Percentiles rank a stretch among this genome's conserved stretches.
These are phyloP conservation scores for Phymanthus crucifer DNA, from an alignment of 92 coral and sea anemone species.

Conservation along the genomic window DNA sequence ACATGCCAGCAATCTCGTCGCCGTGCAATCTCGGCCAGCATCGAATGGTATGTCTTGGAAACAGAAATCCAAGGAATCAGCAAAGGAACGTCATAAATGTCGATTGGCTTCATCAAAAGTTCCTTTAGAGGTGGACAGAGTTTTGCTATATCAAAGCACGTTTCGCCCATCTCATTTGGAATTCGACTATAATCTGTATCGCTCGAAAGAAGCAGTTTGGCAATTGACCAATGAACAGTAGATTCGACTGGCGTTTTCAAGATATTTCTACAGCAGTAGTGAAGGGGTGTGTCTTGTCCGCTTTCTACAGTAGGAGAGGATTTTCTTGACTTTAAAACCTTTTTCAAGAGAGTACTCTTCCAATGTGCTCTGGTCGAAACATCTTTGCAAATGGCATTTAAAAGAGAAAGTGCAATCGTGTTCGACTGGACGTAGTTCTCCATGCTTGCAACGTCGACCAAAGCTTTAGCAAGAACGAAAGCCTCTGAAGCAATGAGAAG, in stretches of 20 bases:
- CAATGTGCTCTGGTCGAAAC: background rate
- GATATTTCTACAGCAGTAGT: constrained; percentile 7
- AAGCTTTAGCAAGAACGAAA: constrained; percentile 8
- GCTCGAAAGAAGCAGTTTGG: constrained; percentile 21
- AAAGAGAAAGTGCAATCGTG: background rate
- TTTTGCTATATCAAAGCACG: constrained; percentile 20
- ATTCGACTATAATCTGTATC: background rate
- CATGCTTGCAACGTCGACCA: constrained; percentile 2
- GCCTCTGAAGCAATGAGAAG: constrained; percentile 9
- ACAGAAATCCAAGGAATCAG: constrained; percentile 20
- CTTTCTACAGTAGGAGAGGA: background rate
- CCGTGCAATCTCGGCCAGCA: constrained; percentile 20
- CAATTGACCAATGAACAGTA: constrained; percentile 6
- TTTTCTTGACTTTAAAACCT: background rate
- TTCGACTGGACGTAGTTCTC: background rate
- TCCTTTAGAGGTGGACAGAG: background rate
- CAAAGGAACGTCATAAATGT: background rate
- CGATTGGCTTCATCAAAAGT: background rate
- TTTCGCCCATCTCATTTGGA: background rate
- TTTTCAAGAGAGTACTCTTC: constrained; percentile 15
- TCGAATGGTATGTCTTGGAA: background rate
- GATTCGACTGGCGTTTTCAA: background rate
- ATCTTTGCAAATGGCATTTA: constrained; percentile 26
- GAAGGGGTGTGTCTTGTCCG: constrained; percentile 14
- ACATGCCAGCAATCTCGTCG: constrained; percentile 7